These are phyloP conservation scores for Lota lota DNA, from an alignment of 2,113 vertebrate species.

Conservation along the genomic window DNA sequence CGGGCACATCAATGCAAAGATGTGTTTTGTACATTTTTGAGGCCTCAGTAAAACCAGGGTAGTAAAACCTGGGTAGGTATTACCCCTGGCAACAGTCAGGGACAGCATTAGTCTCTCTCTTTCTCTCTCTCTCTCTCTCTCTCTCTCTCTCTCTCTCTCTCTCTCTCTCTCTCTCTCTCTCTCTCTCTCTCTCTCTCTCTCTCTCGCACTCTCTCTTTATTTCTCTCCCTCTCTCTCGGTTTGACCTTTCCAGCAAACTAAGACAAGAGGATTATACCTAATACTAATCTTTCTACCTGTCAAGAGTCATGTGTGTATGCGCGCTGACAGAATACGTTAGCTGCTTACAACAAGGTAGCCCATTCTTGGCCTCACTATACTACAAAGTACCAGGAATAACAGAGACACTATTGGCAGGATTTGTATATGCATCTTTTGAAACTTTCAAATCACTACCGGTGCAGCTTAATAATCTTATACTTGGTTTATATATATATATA, in stretches of 20 bases:
- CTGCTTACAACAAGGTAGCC: constrained; percentile 47
- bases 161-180: constrained; percentile 16
- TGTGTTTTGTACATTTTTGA: no score
- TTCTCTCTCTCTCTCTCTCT: background rate
- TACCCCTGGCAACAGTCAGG: background rate
- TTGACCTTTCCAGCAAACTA: constrained; percentile 44
- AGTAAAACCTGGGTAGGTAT: background rate
- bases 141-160: constrained; percentile 1
- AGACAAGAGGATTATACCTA: constrained; percentile 59
- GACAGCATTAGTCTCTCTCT: background rate
- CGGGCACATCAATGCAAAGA: no score
- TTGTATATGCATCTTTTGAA: no score
- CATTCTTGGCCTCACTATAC: constrained; percentile 27
- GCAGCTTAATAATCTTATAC: no score
- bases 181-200: background rate
- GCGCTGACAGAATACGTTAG: constrained; percentile 38
- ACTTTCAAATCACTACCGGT: no score
- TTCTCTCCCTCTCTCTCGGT: background rate
- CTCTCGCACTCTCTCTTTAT: background rate
- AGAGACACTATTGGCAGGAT: no score
- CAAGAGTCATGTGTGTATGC: constrained; percentile 61
- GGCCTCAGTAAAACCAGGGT: no score
- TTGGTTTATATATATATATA: no score
- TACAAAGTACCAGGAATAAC: no score
- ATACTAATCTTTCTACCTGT: constrained; percentile 71